Evolutionary conservation across 2,797 vertebrate genomes (phyloP).

Genomic region (Catamblyrhynchus diadema): DNA sequence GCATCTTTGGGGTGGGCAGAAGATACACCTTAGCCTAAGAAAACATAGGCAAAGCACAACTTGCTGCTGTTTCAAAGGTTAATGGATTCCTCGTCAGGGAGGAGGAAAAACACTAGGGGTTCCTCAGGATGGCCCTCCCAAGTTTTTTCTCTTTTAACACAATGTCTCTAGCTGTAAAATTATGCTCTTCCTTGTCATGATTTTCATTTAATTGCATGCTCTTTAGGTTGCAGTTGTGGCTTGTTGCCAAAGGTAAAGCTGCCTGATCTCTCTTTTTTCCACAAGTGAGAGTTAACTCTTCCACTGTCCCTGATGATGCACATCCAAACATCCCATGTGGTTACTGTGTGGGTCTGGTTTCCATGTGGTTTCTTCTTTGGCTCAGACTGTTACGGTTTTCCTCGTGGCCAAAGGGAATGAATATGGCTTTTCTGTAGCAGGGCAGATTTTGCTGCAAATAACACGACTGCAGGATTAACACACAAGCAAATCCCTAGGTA

Average conservation of each 20-base stretch:
- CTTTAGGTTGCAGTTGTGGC: not conserved
- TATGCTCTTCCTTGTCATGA: not conserved
- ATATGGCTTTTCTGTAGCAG: not conserved
- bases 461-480: not conserved
- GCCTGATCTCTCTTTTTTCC: not conserved
- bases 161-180: not conserved
- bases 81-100: not conserved
- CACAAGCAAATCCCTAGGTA: not conserved
- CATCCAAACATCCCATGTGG: fast-evolving
- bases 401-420: not conserved
- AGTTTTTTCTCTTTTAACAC: not conserved
- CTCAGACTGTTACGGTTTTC: not conserved
- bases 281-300: not conserved
- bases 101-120: not conserved
- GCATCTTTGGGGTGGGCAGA: not conserved
- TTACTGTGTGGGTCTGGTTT: not conserved
- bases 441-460: not conserved
- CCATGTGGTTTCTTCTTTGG: not conserved
- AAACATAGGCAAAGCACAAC: not conserved
- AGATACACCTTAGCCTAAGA: not conserved
- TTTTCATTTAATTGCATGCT: not conserved
- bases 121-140: not conserved
- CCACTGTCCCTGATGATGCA: not conserved
- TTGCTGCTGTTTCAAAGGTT: not conserved
- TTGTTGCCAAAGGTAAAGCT: not conserved